A percentile compares a stretch with the other conserved stretches of the same genome.
Evolutionary conservation across 2,888 invertebrate genomes (phyloP).

Genomic region (Ichneumon xanthorius): DNA sequence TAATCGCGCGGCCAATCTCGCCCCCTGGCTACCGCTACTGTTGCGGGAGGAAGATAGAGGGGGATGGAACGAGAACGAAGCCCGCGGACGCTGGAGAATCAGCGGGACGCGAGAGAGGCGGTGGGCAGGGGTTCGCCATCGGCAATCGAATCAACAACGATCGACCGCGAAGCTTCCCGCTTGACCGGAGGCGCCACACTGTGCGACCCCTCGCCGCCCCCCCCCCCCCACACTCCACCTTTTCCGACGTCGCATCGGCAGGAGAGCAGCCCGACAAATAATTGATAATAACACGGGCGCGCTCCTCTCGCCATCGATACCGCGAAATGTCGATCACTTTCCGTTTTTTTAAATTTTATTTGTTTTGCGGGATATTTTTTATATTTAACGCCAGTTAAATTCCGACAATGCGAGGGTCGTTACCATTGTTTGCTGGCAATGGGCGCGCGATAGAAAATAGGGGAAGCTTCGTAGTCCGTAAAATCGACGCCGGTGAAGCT

Average conservation of each 20-base stretch:
- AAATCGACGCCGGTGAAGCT: too few species aligned
- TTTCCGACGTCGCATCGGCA: slow-evolving; percentile 9
- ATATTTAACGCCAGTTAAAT: neutral
- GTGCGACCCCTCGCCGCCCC: slow-evolving; percentile 4
- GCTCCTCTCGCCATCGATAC: slow-evolving; percentile 26
- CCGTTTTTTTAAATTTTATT: neutral
- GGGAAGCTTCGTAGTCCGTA: too few species aligned
- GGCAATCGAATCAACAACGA: slow-evolving; percentile 59
- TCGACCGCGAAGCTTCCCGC: slow-evolving; percentile 51
- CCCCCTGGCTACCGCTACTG: slow-evolving; percentile 29
- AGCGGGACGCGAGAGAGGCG: slow-evolving; percentile 6
- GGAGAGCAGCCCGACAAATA: slow-evolving; percentile 21
- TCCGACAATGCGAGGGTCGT: neutral
- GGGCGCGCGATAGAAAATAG: too few species aligned
- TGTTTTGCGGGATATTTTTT: neutral
- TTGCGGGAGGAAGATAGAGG: slow-evolving; percentile 20
- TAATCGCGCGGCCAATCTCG: slow-evolving; percentile 54
- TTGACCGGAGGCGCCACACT: slow-evolving; percentile 48
- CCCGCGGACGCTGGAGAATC: slow-evolving; percentile 12
- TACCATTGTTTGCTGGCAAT: neutral
- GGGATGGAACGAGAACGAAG: slow-evolving; percentile 2
- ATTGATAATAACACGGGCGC: slow-evolving; percentile 38
- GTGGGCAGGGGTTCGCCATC: slow-evolving; percentile 31
- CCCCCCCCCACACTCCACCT: neutral
- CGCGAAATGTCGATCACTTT: neutral